These are phyloP conservation scores for Monodelphis domestica DNA, from an alignment of 2,797 vertebrate species.

Conservation along the genomic window DNA sequence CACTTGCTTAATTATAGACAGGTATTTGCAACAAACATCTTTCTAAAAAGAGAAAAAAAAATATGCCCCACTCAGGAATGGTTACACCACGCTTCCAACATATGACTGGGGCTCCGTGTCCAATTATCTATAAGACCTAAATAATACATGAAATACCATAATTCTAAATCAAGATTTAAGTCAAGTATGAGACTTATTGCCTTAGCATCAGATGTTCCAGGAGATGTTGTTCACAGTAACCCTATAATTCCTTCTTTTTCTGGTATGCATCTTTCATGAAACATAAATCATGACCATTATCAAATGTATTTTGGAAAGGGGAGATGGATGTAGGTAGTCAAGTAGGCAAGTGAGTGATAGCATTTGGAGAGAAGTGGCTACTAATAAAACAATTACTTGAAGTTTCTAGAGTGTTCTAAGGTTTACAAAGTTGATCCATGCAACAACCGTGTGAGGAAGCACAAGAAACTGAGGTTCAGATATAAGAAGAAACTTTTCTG, in stretches of 20 bases:
- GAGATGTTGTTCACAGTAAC: not conserved
- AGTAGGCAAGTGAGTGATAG: not conserved
- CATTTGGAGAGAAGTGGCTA: not conserved
- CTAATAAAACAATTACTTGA: not conserved
- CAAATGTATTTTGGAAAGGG: not conserved
- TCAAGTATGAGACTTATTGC: not conserved
- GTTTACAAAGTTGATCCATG: not conserved
- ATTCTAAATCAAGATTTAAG: not conserved
- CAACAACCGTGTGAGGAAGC: not conserved
- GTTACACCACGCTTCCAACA: not conserved
- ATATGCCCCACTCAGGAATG: not conserved
- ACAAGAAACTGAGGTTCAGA: not conserved
- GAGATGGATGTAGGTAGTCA: not conserved
- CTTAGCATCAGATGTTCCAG: not conserved
- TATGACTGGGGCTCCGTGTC: not conserved
- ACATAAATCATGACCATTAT: not conserved
- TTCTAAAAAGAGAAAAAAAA: not conserved
- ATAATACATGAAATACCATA: not conserved
- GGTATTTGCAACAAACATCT: constrained; percentile 19
- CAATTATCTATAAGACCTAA: not conserved
- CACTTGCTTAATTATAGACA: constrained; percentile 37
- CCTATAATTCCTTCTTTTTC: not conserved
- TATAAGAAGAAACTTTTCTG: not conserved
- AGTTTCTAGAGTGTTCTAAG: not conserved
- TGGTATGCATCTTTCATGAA: not conserved